A percentile compares a stretch with the other conserved stretches of the same genome.
Evolutionary conservation across 2,797 vertebrate genomes (phyloP).

Genomic region (Chaunax sp.): DNA sequence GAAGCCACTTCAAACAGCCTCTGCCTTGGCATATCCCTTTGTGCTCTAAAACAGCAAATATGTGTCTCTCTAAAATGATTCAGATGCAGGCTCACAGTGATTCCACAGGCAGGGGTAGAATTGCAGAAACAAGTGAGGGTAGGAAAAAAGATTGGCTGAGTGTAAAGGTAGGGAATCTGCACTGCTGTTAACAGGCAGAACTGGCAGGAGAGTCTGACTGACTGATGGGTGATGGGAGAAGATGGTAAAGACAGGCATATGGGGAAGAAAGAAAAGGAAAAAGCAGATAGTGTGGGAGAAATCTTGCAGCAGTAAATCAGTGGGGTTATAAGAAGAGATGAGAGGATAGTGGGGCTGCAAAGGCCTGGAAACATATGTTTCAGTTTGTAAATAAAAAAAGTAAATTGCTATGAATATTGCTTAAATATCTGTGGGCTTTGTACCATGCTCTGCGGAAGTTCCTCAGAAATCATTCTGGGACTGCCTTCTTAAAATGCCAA

Average conservation of each 20-base stretch:
- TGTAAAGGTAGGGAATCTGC: conserved; percentile 45
- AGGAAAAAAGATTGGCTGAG: conserved; percentile 35
- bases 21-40: conserved; percentile 80
- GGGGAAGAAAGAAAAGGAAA: conserved; percentile 26
- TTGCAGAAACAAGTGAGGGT: conserved; percentile 41
- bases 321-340: conserved; percentile 52
- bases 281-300: conserved; percentile 54
- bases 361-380: conserved; percentile 81
- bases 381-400: conserved; percentile 85
- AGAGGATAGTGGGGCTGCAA: conserved; percentile 37
- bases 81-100: conserved; percentile 75
- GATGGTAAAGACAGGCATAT: conserved; percentile 46
- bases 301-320: conserved; percentile 65
- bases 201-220: conserved; percentile 33
- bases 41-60: conserved; percentile 81
- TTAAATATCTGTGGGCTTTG: conserved; percentile 84
- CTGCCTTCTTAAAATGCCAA: conserved; percentile 81
- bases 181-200: conserved; percentile 32
- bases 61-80: conserved; percentile 84
- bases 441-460: conserved; percentile 82
- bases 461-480: conserved; percentile 81
- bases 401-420: conserved; percentile 84
- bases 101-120: conserved; percentile 66
- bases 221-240: conserved; percentile 27
- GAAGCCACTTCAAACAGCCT: conserved; percentile 84